phyloP scores from a whole-genome alignment of 2,113 vertebrate species.

The Orthonyx spaldingii region DNA sequence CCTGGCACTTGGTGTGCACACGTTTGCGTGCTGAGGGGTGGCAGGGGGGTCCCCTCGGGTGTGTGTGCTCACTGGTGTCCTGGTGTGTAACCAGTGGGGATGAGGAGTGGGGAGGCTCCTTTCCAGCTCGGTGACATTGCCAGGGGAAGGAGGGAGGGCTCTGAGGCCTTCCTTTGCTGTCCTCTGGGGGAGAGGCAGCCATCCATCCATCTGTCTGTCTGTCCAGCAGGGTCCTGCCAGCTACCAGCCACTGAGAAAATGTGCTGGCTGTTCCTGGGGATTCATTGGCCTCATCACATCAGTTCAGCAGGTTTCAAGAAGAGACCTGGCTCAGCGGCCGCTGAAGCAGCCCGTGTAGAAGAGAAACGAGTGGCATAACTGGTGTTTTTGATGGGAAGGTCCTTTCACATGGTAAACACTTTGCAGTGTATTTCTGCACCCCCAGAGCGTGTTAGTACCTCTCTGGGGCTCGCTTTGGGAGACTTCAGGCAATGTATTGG shows the following conservation, averaged over 20 bases:
- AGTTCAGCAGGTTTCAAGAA: not conserved
- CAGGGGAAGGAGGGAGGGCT: not conserved
- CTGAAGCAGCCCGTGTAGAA: not conserved
- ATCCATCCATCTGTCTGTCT: not conserved
- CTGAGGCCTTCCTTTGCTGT: not conserved
- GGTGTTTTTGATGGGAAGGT: not conserved
- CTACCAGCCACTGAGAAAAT: not conserved
- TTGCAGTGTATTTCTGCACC: not conserved
- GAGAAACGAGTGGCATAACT: not conserved
- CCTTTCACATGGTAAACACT: not conserved
- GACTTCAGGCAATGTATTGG: not conserved
- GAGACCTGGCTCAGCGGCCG: not conserved
- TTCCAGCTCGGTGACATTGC: not conserved
- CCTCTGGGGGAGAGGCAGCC: not conserved
- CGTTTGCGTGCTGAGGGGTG: not conserved
- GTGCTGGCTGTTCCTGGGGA: slow-evolving; percentile 7
- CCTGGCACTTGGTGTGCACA: accelerated
- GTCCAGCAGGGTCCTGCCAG: too few species aligned
- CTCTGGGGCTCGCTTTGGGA: not conserved
- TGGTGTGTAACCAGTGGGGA: not conserved
- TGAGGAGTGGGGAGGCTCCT: not conserved
- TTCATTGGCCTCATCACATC: not conserved
- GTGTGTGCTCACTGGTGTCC: not conserved
- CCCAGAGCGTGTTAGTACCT: not conserved
- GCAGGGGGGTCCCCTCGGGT: not conserved